Evolutionary conservation across 2,888 invertebrate species (phyloP).

Genomic region (Minunthozetes semirufus): DNA sequence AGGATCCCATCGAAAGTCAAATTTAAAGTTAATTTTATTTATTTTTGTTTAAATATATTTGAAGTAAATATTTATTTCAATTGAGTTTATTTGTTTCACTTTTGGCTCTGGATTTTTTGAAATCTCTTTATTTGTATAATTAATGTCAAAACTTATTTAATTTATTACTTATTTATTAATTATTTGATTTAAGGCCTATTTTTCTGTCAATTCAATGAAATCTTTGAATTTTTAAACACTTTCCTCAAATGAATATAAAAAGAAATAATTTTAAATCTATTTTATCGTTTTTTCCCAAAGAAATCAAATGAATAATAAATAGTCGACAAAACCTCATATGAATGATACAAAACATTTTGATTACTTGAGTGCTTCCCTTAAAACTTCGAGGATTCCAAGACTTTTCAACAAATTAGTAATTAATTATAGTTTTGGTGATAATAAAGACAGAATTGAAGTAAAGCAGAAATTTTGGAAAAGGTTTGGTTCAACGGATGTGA

Average conservation of each 20-base stretch:
- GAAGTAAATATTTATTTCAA: slow-evolving; percentile 1
- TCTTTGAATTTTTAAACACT: too few species aligned
- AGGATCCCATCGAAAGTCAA: too few species aligned
- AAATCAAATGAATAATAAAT: neutral
- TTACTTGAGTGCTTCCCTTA: slow-evolving; percentile 1
- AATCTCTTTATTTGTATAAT: neutral
- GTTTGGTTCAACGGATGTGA: neutral
- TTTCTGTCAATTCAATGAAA: neutral
- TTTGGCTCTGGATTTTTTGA: neutral
- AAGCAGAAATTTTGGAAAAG: neutral
- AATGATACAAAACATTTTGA: neutral
- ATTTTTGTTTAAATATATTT: neutral
- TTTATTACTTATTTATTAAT: neutral
- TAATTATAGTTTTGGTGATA: neutral
- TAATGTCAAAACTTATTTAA: slow-evolving; percentile 1
- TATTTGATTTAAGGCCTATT: neutral
- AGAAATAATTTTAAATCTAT: neutral
- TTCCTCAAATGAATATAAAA: neutral
- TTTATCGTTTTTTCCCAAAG: neutral
- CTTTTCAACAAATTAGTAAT: neutral
- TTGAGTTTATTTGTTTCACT: neutral
- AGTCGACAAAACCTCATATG: neutral
- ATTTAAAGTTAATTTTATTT: neutral
- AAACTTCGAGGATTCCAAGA: slow-evolving; percentile 18
- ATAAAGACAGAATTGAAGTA: neutral